Evolutionary conservation across 1,140 invertebrate species (phyloP).

Genomic region (Leptopilina clavipes): DNA sequence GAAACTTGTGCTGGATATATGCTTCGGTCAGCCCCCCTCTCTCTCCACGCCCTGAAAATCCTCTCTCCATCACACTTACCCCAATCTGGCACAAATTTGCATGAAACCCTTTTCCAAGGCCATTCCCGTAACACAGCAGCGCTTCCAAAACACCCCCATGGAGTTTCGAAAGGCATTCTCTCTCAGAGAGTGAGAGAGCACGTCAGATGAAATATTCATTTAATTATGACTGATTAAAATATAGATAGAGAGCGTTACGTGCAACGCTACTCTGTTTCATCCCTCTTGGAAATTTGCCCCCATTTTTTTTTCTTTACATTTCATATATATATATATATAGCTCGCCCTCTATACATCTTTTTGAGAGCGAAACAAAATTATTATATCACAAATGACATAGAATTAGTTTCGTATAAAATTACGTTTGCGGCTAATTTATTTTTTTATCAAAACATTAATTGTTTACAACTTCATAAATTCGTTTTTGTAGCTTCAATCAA

Average conservation of each 20-base stretch:
- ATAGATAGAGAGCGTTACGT: conserved; percentile 67
- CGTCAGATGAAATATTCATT: conserved; percentile 70
- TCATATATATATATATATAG: too few relatives aligned
- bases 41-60: neutral
- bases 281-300: conserved; percentile 10
- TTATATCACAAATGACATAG: too few relatives aligned
- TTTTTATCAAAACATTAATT: too few relatives aligned
- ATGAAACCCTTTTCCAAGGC: conserved; percentile 59
- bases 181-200: neutral
- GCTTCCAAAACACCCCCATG: conserved; percentile 28
- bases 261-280: conserved; percentile 55
- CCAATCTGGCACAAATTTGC: conserved; percentile 66
- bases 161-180: conserved; percentile 25
- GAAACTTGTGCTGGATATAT: neutral
- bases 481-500: too few relatives aligned
- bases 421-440: too few relatives aligned
- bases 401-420: too few relatives aligned
- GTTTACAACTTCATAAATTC: too few relatives aligned
- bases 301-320: conserved; percentile 9
- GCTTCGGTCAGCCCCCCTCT: conserved; percentile 8
- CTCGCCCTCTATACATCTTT: too few relatives aligned
- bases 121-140: neutral
- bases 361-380: too few relatives aligned
- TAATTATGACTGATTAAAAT: conserved; percentile 71
- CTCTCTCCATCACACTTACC: conserved; percentile 42